Evolutionary conservation across 2,888 invertebrate species (phyloP), one percentile per base, ranked within the genome.

Genomic region (Biston stratarius): DNA sequence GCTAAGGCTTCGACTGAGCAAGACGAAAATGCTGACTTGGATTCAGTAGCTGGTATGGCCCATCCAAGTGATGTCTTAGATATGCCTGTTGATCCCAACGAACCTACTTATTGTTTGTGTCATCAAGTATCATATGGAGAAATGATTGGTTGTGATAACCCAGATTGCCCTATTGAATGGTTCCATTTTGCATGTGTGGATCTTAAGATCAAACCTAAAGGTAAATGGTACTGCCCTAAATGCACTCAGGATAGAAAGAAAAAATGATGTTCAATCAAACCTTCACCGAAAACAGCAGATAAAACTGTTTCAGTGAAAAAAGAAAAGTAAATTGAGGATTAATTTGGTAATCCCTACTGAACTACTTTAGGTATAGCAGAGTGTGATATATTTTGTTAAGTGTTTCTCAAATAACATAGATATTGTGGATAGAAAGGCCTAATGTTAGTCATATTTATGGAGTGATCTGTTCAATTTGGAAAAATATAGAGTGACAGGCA

Each of bases 71-170:
- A 97, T 85, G 97, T 97, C 11, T 91, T 97, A 45, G 97, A 97
- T 77, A 97, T 97, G 97, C 97, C 97, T 0, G 97, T 97, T 0
- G 97, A 99, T 94, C 99, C 99, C 0, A 99, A 99, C 84, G 99
- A 99, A 86, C 99, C 99, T 0, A 99, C 99, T 0, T 99, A 99
- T 87, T 99, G 99, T 87, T 94, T 99, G 47, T 99, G 99, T 84
- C 99, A 99, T 89, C 99, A 99, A 95, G 97, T 97, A 58, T 98
- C 98, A 5, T 99, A 98, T 80, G 99, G 99, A 64, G 98, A 99
- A 94, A 99, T 99, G 99, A 98, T 99, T 83, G 98, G 97, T 73
- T 99, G 99, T 94, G 99, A 99, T 91, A 99, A 99, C 90, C 96
- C 96, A 58, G 97, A 97, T 77, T 94, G 97, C 68, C 97, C 97